A percentile compares a stretch with the other conserved stretches of the same genome.
Evolutionary conservation across 2,797 vertebrate species (phyloP).

Genomic region (Myotis planiceps): DNA sequence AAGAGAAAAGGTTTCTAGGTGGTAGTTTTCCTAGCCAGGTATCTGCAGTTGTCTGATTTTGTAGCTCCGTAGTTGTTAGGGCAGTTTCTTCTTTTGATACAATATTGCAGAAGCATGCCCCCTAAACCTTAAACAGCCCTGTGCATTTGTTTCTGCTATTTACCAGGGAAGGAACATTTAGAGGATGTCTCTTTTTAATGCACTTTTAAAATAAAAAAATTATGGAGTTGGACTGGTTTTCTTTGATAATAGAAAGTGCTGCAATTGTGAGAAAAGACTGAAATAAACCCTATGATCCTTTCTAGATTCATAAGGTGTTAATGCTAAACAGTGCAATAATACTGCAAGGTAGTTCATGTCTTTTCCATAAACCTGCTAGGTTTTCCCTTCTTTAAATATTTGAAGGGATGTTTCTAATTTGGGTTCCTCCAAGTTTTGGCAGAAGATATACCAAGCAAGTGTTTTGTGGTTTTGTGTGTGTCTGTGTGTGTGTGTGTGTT

Average conservation of each 20-base stretch:
- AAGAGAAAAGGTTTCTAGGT: not conserved
- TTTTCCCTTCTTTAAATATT: not conserved
- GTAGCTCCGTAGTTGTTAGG: not conserved
- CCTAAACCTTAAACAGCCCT: not conserved
- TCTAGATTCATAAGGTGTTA: not conserved
- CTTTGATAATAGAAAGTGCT: constrained; percentile 17
- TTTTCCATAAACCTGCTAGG: not conserved
- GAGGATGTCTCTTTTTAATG: not conserved
- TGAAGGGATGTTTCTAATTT: not conserved
- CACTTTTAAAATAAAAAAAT: not conserved
- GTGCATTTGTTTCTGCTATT: not conserved
- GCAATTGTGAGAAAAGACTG: not conserved
- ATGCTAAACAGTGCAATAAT: not conserved
- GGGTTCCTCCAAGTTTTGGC: constrained; percentile 10
- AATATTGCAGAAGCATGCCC: not conserved
- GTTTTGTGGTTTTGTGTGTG: not conserved
- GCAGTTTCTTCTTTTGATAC: not conserved
- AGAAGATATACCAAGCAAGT: not conserved
- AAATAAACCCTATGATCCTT: not conserved
- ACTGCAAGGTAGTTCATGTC: not conserved
- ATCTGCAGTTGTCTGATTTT: not conserved
- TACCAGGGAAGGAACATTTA: not conserved
- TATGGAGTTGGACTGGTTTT: not conserved
- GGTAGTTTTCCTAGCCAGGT: not conserved
- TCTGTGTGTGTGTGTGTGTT: no score